Conservation (phyloP, 2,797 vertebrate species). For the Squalus acanthias region DNA sequence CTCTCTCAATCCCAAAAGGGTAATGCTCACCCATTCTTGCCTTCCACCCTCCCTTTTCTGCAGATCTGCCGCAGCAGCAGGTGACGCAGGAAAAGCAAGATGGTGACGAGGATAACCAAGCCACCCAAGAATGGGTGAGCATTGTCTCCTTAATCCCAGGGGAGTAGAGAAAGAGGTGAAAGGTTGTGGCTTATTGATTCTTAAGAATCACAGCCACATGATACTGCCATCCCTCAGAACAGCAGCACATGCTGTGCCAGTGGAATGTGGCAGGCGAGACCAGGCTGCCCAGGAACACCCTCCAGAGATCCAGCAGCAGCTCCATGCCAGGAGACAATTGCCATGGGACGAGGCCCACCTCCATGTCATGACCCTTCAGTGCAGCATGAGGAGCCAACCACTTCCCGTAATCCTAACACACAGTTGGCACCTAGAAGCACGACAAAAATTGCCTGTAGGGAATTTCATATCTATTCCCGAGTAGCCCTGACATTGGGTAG, state of each 20-base stretch:
- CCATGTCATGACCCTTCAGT: neutral
- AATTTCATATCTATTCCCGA: too few species aligned
- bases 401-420: neutral
- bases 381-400: neutral
- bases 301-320: neutral
- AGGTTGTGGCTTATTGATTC: neutral
- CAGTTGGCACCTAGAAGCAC: too few species aligned
- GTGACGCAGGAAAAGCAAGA: too few species aligned
- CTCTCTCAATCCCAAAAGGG: neutral
- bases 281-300: neutral
- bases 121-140: neutral
- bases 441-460: too few species aligned
- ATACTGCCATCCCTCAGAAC: neutral
- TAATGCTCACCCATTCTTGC: neutral
- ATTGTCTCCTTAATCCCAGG: neutral
- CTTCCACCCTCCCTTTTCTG: neutral
- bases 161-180: too few species aligned
- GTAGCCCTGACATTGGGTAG: too few species aligned
- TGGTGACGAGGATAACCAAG: too few species aligned
- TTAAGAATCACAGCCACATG: too few species aligned
- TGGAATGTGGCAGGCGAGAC: neutral
- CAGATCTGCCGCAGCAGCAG: neutral
- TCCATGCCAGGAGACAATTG: neutral
- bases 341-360: too few species aligned
- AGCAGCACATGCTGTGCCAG: neutral